Evolutionary conservation across 2,797 vertebrate genomes (phyloP).

Genomic region (Coranthus polyacanthus): DNA sequence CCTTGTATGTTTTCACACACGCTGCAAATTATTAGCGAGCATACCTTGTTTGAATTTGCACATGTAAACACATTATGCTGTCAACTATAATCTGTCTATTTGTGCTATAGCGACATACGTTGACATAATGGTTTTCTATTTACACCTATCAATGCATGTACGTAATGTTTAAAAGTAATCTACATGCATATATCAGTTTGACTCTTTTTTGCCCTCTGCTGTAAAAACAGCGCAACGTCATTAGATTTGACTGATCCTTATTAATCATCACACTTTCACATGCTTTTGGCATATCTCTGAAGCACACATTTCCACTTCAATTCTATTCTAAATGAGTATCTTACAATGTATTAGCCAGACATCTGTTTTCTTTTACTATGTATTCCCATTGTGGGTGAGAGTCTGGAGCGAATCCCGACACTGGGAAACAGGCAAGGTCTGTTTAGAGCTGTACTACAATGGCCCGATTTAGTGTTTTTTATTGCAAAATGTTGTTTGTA

Average conservation of each 20-base stretch:
- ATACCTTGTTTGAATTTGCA: conserved; percentile 73
- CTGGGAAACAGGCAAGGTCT: conserved; percentile 7
- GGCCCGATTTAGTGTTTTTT: neutral
- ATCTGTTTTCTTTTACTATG: conserved; percentile 1
- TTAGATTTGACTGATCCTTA: conserved; percentile 33
- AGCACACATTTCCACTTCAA: neutral
- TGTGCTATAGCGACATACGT: conserved; percentile 61
- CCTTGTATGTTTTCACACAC: conserved; percentile 52
- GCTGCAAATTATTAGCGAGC: conserved; percentile 31
- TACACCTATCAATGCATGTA: conserved; percentile 67
- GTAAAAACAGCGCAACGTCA: conserved; percentile 61
- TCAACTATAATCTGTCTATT: conserved; percentile 66
- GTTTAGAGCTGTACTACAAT: too few species aligned
- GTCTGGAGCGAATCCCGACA: conserved; percentile 7
- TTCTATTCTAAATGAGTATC: conserved; percentile 25
- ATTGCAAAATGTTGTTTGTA: conserved; percentile 12
- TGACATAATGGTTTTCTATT: conserved; percentile 45
- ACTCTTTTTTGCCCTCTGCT: conserved; percentile 55
- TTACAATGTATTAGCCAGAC: conserved; percentile 23
- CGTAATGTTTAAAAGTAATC: conserved; percentile 57
- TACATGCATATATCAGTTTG: conserved; percentile 63
- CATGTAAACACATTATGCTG: conserved; percentile 65
- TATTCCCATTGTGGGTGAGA: neutral
- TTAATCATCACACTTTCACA: conserved; percentile 39
- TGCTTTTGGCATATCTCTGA: too few species aligned